Evolutionary conservation across 1,140 invertebrate genomes (phyloP).

Genomic region (Drosophila teissieri): DNA sequence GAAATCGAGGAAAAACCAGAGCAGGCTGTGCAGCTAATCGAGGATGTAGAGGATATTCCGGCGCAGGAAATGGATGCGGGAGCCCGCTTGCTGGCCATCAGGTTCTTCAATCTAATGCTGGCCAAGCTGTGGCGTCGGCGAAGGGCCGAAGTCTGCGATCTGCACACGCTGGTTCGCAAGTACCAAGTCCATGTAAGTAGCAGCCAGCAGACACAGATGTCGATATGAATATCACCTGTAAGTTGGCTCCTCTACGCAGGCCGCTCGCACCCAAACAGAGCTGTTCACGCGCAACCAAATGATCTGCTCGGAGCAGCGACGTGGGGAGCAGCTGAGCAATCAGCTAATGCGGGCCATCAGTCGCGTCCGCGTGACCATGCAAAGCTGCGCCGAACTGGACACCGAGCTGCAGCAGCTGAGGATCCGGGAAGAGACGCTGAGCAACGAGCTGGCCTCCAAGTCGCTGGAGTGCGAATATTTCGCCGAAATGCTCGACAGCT

Average conservation of each 20-base stretch:
- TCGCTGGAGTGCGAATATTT: not conserved
- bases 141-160: not conserved
- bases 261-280: slow-evolving; percentile 6
- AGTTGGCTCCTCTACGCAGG: not conserved
- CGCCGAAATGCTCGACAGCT: not conserved
- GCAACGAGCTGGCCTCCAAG: not conserved
- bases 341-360: not conserved
- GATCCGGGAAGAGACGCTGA: not conserved
- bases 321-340: not conserved
- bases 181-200: slow-evolving; percentile 5
- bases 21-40: not conserved
- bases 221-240: too few relatives aligned
- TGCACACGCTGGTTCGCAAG: not conserved
- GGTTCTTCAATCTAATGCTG: not conserved
- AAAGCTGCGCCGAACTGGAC: not conserved
- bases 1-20: not conserved
- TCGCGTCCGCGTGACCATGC: not conserved
- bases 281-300: not conserved
- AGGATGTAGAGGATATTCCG: not conserved
- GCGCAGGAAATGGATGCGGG: not conserved
- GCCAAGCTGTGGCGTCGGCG: not conserved
- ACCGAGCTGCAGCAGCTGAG: not conserved
- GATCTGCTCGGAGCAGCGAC: slow-evolving; percentile 1
- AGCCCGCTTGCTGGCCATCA: not conserved
- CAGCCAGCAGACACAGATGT: too few relatives aligned